Percentiles rank a stretch among this genome's conserved stretches.
Evolutionary conservation across 2,888 invertebrate species (phyloP).

Genomic region (Morinoia aosen): DNA sequence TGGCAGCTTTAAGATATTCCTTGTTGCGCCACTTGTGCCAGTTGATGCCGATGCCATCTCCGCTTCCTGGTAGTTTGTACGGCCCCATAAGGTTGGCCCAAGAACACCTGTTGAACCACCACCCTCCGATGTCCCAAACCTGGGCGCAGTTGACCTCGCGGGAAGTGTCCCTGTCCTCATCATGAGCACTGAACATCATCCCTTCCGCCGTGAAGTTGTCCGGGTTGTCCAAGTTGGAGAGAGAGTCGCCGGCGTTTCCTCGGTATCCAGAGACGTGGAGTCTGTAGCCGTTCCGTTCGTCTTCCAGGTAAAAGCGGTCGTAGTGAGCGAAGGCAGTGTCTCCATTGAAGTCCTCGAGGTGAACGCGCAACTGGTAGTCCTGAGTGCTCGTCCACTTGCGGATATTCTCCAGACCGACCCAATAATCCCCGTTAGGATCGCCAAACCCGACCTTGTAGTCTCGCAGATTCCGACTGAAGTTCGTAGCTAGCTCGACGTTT

Average conservation of each 20-base stretch:
- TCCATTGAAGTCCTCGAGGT: constrained; percentile 63
- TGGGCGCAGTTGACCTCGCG: constrained; percentile 67
- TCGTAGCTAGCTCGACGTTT: constrained; percentile 25
- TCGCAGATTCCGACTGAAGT: constrained; percentile 61
- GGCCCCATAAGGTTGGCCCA: constrained; percentile 67
- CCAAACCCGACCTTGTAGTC: constrained; percentile 67
- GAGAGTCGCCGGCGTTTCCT: constrained; percentile 64
- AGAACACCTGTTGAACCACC: constrained; percentile 68
- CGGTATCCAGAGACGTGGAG: constrained; percentile 65
- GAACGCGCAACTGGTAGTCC: constrained; percentile 64
- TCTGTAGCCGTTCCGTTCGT: constrained; percentile 62
- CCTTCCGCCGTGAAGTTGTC: constrained; percentile 67
- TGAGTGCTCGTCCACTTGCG: constrained; percentile 64
- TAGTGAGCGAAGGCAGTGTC: constrained; percentile 62
- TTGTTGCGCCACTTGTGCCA: constrained; percentile 68
- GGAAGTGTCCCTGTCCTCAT: constrained; percentile 66
- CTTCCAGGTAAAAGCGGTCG: constrained; percentile 64
- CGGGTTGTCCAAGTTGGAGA: constrained; percentile 57
- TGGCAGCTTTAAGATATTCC: constrained; percentile 62
- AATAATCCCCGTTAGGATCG: constrained; percentile 60
- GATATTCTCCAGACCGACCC: constrained; percentile 65
- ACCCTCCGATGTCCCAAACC: constrained; percentile 67
- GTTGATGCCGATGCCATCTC: constrained; percentile 67
- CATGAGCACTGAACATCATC: constrained; percentile 66
- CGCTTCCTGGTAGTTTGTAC: constrained; percentile 61